These are phyloP conservation scores for Sorex araneus DNA, from an alignment of 2,113 vertebrate genomes.

Conservation along the genomic window DNA sequence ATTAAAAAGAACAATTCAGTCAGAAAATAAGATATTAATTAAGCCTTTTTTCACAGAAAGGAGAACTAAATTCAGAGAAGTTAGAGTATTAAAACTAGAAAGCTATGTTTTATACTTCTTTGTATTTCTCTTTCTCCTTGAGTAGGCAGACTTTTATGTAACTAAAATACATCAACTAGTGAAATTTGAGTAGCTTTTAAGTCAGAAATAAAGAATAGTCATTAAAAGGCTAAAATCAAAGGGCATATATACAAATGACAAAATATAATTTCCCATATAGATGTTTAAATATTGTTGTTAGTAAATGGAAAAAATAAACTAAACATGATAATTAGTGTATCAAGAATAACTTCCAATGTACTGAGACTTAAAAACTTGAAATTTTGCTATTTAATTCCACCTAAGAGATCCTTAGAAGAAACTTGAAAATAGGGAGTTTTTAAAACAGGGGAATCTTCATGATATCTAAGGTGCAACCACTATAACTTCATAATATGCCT, in stretches of 20 bases:
- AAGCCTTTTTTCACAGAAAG: not conserved
- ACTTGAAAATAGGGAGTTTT: not conserved
- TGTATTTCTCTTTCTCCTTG: not conserved
- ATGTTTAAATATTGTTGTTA: not conserved
- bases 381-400: slow-evolving; percentile 30
- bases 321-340: not conserved
- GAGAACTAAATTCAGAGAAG: slow-evolving; percentile 19
- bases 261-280: not conserved
- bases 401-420: slow-evolving; percentile 18
- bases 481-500: no score
- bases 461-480: no score
- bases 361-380: not conserved
- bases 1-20: not conserved
- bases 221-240: slow-evolving; percentile 22
- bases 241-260: not conserved
- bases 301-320: slow-evolving; percentile 44
- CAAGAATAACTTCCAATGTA: not conserved
- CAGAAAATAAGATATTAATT: slow-evolving; percentile 32
- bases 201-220: not conserved
- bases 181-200: not conserved
- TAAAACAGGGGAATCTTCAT: no score
- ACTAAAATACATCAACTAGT: slow-evolving; percentile 7
- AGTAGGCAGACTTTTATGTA: not conserved
- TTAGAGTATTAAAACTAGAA: slow-evolving; percentile 3
- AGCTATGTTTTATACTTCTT: slow-evolving; percentile 20